Evolutionary conservation across 2,888 invertebrate species (phyloP).

Genomic region (Pollenia labialis): DNA sequence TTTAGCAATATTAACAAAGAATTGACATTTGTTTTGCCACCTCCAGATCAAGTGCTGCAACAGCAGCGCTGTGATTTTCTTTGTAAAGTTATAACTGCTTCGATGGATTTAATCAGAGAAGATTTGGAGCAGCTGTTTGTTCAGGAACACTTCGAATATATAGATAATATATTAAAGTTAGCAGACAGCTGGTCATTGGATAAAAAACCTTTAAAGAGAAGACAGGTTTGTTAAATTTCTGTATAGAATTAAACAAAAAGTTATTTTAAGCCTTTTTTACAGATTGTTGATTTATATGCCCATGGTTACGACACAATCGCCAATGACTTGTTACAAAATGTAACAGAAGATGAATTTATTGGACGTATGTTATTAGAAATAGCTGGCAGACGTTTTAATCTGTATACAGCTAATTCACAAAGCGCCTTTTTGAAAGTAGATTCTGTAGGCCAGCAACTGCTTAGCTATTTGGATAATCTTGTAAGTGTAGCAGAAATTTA

Average conservation of each 20-base stretch:
- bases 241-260: neutral
- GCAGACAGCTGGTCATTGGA: conserved; percentile 92
- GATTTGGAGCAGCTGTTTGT: conserved; percentile 85
- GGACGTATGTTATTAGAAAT: conserved; percentile 90
- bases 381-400: conserved; percentile 91
- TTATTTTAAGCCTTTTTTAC: neutral
- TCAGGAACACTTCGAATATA: conserved; percentile 87
- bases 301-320: conserved; percentile 87
- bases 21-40: conserved; percentile 86
- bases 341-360: conserved; percentile 89
- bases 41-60: conserved; percentile 88
- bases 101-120: conserved; percentile 89
- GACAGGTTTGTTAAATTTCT: conserved; percentile 87
- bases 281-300: conserved; percentile 87
- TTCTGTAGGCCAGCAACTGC: conserved; percentile 90
- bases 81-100: conserved; percentile 89
- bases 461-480: conserved; percentile 89
- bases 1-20: conserved; percentile 83
- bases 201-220: conserved; percentile 89
- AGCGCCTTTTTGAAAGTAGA: conserved; percentile 88
- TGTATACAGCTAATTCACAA: conserved; percentile 86
- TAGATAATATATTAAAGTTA: conserved; percentile 88
- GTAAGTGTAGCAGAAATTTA: conserved; percentile 84
- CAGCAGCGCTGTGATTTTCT: conserved; percentile 89
- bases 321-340: conserved; percentile 87